phyloP scores from a whole-genome alignment of 2,797 vertebrate genomes.

The Bryconaethiops microstoma region DNA sequence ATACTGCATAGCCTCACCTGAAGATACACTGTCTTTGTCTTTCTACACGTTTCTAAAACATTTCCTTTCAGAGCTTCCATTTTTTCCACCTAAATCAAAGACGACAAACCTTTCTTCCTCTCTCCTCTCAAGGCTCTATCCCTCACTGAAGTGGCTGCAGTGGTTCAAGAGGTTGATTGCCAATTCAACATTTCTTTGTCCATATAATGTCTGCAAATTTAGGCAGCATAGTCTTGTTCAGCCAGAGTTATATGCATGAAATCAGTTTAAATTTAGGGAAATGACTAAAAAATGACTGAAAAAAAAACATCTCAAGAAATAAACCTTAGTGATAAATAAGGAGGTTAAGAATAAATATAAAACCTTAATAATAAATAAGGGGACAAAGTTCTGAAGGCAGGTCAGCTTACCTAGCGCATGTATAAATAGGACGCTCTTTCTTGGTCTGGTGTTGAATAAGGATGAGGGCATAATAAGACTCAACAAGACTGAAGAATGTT shows the following conservation, averaged over 20 bases:
- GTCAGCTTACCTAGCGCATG: not conserved
- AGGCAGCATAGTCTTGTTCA: not conserved
- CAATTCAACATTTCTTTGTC: slow-evolving; percentile 26
- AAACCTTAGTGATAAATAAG: slow-evolving; percentile 11
- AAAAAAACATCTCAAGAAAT: not conserved
- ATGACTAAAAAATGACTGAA: not conserved
- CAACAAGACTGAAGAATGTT: not conserved
- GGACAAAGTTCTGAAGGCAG: slow-evolving; percentile 22
- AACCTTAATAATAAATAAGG: slow-evolving; percentile 13
- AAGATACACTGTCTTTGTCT: not conserved
- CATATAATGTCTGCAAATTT: slow-evolving; percentile 35
- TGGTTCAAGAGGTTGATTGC: slow-evolving; percentile 16
- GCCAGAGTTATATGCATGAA: not conserved
- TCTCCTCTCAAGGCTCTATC: not conserved
- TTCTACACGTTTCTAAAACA: not conserved
- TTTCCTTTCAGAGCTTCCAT: slow-evolving; percentile 1
- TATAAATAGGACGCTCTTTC: slow-evolving; percentile 16
- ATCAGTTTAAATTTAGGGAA: not conserved
- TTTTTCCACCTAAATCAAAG: slow-evolving; percentile 14
- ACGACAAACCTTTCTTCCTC: not conserved
- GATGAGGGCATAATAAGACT: not conserved
- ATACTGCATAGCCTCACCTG: not conserved
- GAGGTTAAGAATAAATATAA: not conserved
- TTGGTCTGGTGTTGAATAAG: not conserved
- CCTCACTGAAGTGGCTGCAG: slow-evolving; percentile 5